A percentile compares a stretch with the other conserved stretches of the same genome.
These are phyloP conservation scores for Bombus pascuorum DNA, from an alignment of 1,140 invertebrate species.

Conservation along the genomic window DNA sequence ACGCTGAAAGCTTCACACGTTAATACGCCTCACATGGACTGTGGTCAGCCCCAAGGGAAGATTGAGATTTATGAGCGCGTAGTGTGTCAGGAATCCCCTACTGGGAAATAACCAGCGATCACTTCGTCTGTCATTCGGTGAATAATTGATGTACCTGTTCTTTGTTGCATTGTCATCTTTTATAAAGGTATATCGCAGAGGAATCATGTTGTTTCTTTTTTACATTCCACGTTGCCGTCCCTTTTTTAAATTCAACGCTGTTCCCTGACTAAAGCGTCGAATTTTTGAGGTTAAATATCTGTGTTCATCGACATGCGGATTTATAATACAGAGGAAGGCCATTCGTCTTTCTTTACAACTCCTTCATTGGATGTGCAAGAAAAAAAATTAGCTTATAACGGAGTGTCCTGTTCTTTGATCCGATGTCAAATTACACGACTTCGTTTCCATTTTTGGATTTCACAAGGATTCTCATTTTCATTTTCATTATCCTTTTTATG, in stretches of 20 bases:
- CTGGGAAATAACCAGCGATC: conserved; percentile 39
- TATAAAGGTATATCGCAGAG: neutral
- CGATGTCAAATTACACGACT: neutral
- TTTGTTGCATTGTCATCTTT: conserved; percentile 25
- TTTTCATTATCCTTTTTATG: too few species aligned
- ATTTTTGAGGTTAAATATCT: neutral
- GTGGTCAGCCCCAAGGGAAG: conserved; percentile 44
- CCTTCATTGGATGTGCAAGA: too few species aligned
- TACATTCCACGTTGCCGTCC: too few species aligned
- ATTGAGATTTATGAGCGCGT: conserved; percentile 57
- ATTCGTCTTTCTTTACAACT: too few species aligned
- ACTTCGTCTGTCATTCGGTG: conserved; percentile 46
- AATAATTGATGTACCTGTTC: conserved; percentile 53
- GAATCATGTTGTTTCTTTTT: neutral
- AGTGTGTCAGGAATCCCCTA: conserved; percentile 45
- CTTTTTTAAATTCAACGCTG: neutral
- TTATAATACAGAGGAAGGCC: too few species aligned
- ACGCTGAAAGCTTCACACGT: conserved; percentile 48
- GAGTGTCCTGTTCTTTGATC: neutral
- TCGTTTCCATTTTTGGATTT: neutral
- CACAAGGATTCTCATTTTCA: too few species aligned
- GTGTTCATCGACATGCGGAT: too few species aligned
- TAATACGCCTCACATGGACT: conserved; percentile 48
- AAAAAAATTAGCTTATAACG: neutral
- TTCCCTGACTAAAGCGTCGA: neutral